These are phyloP conservation scores for Orussus abietinus DNA, from an alignment of 1,140 invertebrate genomes.

Conservation along the genomic window DNA sequence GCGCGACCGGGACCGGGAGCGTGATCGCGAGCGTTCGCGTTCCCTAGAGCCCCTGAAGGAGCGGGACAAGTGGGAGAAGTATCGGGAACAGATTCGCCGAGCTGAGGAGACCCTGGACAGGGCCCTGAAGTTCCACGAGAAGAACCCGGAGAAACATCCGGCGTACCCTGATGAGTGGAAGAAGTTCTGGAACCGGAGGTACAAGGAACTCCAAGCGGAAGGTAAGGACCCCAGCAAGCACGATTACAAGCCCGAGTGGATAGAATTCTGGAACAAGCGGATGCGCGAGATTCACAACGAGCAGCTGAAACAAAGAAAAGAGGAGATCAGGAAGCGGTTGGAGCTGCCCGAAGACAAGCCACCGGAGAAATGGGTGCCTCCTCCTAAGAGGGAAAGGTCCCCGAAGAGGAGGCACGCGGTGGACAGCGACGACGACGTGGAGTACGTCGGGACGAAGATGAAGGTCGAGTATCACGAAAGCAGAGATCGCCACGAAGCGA, in stretches of 20 bases:
- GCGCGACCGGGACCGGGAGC: too few species aligned
- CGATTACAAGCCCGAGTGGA: conserved; percentile 85
- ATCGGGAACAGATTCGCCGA: conserved; percentile 53
- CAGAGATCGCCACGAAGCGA: conserved; percentile 31
- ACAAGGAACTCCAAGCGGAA: conserved; percentile 74
- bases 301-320: conserved; percentile 59
- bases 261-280: conserved; percentile 73
- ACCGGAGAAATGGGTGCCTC: conserved; percentile 26
- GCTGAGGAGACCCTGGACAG: conserved; percentile 51
- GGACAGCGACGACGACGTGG: conserved; percentile 49
- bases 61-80: conserved; percentile 58
- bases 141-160: conserved; percentile 82
- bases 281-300: conserved; percentile 73
- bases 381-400: conserved; percentile 18
- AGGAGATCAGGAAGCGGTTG: conserved; percentile 56
- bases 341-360: conserved; percentile 49
- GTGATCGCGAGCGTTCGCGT: conserved; percentile 35
- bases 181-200: conserved; percentile 75
- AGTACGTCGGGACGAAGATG: conserved; percentile 45
- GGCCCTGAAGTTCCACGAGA: conserved; percentile 66
- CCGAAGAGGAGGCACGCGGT: conserved; percentile 31
- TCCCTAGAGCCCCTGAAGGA: conserved; percentile 40
- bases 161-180: conserved; percentile 84
- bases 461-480: conserved; percentile 30
- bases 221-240: conserved; percentile 72